phyloP scores from a whole-genome alignment of 2,113 vertebrate species.

The Lichenostomus cassidix region DNA sequence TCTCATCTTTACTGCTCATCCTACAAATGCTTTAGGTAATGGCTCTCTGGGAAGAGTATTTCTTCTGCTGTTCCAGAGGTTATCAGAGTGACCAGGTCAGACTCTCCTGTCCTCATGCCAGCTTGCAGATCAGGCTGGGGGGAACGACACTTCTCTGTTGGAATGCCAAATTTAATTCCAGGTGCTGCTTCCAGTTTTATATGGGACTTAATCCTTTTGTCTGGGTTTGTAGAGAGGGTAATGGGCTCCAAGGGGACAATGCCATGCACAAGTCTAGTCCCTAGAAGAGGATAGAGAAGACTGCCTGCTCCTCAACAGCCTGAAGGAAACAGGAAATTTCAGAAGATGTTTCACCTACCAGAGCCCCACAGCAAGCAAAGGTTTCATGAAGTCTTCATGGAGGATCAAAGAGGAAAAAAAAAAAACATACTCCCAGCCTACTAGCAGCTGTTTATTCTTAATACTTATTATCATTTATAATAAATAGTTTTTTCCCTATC shows the following conservation, averaged over 20 bases:
- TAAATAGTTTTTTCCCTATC: not conserved
- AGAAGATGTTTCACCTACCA: not conserved
- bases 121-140: not conserved
- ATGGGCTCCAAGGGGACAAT: not conserved
- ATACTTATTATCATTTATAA: not conserved
- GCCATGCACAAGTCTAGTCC: not conserved
- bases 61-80: not conserved
- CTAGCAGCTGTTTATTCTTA: not conserved
- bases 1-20: not conserved
- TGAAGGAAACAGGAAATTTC: not conserved
- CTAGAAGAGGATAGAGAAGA: not conserved
- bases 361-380: not conserved
- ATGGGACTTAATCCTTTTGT: not conserved
- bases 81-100: not conserved
- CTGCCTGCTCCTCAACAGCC: not conserved
- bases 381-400: not conserved
- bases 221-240: not conserved
- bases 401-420: not conserved
- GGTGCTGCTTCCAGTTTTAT: not conserved
- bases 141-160: accelerated
- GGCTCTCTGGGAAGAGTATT: not conserved
- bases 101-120: not conserved
- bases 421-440: not conserved
- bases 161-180: not conserved
- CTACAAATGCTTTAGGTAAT: not conserved